Evolutionary conservation across 2,797 vertebrate species (phyloP), one percentile per base, ranked within the genome.

Genomic region (Enteromius viviparus): DNA sequence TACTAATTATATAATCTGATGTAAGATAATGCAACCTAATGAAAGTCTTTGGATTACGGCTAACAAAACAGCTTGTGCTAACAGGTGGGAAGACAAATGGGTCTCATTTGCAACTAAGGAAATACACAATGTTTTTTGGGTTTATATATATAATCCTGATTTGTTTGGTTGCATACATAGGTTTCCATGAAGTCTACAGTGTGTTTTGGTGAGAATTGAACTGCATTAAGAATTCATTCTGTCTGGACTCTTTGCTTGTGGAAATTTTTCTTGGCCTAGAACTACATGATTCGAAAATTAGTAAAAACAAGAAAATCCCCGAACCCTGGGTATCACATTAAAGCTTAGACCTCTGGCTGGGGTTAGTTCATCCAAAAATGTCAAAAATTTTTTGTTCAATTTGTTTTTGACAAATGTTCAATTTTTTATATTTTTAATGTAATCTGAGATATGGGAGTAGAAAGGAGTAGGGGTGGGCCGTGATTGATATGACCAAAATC

Each of bases 1-100:
- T 85, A 4, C 7, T 74, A 47, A 77, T 88, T 89, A 90, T 88
- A 51, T 89, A 85, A 92, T 91, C 88, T 94, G 93, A 94, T 93
- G 92, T 91, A 94, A 94, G 86, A 82, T 85, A 88, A 84, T 85
- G 91, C 87, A 94, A 93, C 76, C 58, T 78, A n/a, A 12, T 42
- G 45, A 65, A 84, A 76, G 60, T 68, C 47, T 64, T 62, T 77
- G 81, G 82, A 81, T 78, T 68, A 84, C 81, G 82, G 76, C 76
- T 84, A 51, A 82, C 74, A 74, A 88, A 37, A 66, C 49, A 76
- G 34, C 81, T 4, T 23, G 55, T 17, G 26, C 14, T 32, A 14
- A 64, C 26, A 64, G 14, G 29, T 32, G 78, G 10, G 40, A 34
- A 49, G 75, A 70, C 68, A 32, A 53, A 79, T 32, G 85, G 68